Evolutionary conservation across 2,888 invertebrate genomes (phyloP), one percentile per base, ranked within the genome.

Genomic region (Abrostola tripartita): DNA sequence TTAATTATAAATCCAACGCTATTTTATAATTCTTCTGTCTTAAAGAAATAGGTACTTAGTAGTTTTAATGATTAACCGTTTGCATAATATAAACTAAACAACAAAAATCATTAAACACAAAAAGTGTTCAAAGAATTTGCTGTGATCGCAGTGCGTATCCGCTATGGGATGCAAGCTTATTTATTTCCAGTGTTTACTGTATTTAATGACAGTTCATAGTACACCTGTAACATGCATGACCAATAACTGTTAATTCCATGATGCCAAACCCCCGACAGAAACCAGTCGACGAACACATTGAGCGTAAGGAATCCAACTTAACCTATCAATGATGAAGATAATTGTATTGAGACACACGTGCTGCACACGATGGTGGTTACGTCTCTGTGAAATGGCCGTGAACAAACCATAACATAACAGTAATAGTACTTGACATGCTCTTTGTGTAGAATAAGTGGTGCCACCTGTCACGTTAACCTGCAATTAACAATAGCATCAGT

Each of bases 291-390:
- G 65, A 61, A 74, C 64, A 72, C 80, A 78, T 74, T 78, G 72
- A 68, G 69, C 65, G 70, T 80, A 52, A 79, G 66, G 52, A 63
- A 61, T 60, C 56, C 47, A 58, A 65, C 65, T 71, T 69, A 77
- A 68, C 71, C 62, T 61, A 53, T 62, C 62, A 65, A 53, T 61
- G 55, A 52, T 58, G 37, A 61, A 71, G 63, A 59, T 68, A 69
- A 78, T 74, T 61, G 67, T 52, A 67, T 78, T 76, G 67, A 60
- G 57, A 62, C 47, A 74, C 75, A 74, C 67, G 68, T 71, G 74
- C 61, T 35, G 5, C 37, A 14, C 42, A 66, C 57, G 61, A 47
- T 55, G 41, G 41, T 40, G 40, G 37, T 60, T 37, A 63, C 44
- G 42, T 62, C 42, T 76, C 62, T 59, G 54, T 61, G 72, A 63